These are phyloP conservation scores for Acronicta aceris DNA, from an alignment of 2,888 invertebrate species.

Conservation along the genomic window DNA sequence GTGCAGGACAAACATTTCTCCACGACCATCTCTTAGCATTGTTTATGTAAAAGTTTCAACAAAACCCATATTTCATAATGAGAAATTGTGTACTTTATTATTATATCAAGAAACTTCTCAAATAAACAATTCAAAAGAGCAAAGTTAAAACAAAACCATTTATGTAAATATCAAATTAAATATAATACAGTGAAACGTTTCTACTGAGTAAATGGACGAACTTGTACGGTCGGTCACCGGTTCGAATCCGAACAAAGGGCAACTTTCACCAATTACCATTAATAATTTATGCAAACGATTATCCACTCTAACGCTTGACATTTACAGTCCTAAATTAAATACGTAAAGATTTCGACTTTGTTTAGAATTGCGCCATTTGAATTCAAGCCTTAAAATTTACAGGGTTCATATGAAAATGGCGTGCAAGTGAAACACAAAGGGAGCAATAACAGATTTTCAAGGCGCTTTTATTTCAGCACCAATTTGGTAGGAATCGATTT, in stretches of 20 bases:
- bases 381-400: not conserved
- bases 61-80: slow-evolving; percentile 4
- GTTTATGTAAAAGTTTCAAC: too few species aligned
- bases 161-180: slow-evolving; percentile 24
- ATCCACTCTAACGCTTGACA: not conserved
- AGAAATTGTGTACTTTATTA: not conserved
- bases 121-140: slow-evolving; percentile 13
- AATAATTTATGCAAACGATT: slow-evolving; percentile 6
- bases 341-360: slow-evolving; percentile 5
- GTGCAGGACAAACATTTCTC: too few species aligned
- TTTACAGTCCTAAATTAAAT: slow-evolving; percentile 18
- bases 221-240: slow-evolving; percentile 25
- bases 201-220: slow-evolving; percentile 21
- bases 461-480: slow-evolving; percentile 35
- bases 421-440: slow-evolving; percentile 22
- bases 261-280: slow-evolving; percentile 45
- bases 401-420: slow-evolving; percentile 6
- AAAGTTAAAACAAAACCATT: slow-evolving; percentile 16
- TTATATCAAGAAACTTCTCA: slow-evolving; percentile 1
- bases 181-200: slow-evolving; percentile 21
- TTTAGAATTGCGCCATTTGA: not conserved
- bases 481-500: slow-evolving; percentile 26
- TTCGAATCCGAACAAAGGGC: slow-evolving; percentile 45
- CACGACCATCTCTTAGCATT: too few species aligned
- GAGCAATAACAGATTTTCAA: slow-evolving; percentile 29